Percentiles rank a stretch among this genome's conserved stretches.
These are phyloP conservation scores for Drosophila suboccidentalis DNA, from an alignment of 2,888 invertebrate genomes.

Conservation along the genomic window DNA sequence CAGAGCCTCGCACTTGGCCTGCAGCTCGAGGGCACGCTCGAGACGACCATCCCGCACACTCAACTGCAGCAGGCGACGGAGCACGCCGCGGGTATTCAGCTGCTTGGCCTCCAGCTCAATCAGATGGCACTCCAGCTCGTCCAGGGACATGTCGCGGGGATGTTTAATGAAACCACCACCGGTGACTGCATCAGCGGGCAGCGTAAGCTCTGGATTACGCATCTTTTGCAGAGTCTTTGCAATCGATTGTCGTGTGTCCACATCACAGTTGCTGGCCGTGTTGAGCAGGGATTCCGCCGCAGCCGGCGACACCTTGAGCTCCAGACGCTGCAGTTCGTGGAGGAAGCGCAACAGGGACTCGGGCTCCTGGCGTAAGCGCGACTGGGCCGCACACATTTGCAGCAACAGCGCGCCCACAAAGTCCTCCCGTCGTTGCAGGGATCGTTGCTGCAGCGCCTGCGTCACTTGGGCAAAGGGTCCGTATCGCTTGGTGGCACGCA, in stretches of 20 bases:
- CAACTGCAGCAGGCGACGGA: slow-evolving; percentile 88
- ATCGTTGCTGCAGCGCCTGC: slow-evolving; percentile 86
- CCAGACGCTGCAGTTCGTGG: slow-evolving; percentile 84
- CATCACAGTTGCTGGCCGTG: slow-evolving; percentile 40
- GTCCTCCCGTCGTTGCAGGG: slow-evolving; percentile 86
- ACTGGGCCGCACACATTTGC: slow-evolving; percentile 85
- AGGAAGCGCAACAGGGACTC: slow-evolving; percentile 85
- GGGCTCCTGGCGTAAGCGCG: slow-evolving; percentile 85
- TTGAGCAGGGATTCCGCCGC: slow-evolving; percentile 86
- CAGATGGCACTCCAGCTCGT: slow-evolving; percentile 88
- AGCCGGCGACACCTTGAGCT: slow-evolving; percentile 85
- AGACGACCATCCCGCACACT: slow-evolving; percentile 87
- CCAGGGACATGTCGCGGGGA: slow-evolving; percentile 88
- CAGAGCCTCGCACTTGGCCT: slow-evolving; percentile 86
- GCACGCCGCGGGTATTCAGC: slow-evolving; percentile 89
- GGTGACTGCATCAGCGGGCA: slow-evolving; percentile 61
- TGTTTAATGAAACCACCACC: slow-evolving; percentile 86
- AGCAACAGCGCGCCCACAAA: slow-evolving; percentile 88
- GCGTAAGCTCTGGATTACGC: slow-evolving; percentile 84
- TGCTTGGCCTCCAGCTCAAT: slow-evolving; percentile 89
- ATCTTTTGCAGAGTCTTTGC: slow-evolving; percentile 83
- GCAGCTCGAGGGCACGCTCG: slow-evolving; percentile 87
- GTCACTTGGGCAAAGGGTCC: slow-evolving; percentile 86
- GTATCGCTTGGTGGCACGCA: slow-evolving; percentile 85
- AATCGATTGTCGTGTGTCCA: slow-evolving; percentile 42